Base-by-base conservation (phyloP, 1,140 invertebrate species). In the Drosophila miranda region DNA sequence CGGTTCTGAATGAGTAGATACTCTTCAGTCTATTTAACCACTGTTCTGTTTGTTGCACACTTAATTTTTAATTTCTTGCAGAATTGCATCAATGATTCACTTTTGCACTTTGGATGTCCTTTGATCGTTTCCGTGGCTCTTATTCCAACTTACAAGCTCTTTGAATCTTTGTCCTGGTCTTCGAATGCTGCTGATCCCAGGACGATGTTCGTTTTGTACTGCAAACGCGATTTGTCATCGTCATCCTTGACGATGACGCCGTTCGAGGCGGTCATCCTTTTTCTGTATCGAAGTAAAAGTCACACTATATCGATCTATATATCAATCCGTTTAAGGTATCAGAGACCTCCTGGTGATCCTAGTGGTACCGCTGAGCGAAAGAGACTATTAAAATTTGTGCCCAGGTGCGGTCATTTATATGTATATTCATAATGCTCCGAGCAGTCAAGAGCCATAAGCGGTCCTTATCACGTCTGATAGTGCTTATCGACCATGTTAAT, bases 191-290 rank as follows among this genome's bases (percentile, higher is more conserved):
- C 3, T 77, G 73, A 14, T 21, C 62, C 73, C 55, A 90, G 56
- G 23, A 81, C 64, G 6, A 90, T 79, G 58, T 90, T 90, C 6
- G 73, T 62, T 67, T 88, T 82, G 28, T 90, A 90, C 53, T 71
- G 78, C 34, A 83, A 84, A 16, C 70, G 71, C 52, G 50, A 70
- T 43, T 67, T 66, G 0, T 68, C 80, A 72, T 88, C 83, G 72
- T 90, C 81, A 69, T 90, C 81, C 66, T 75, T 59, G 75, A 42
- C 70, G 71, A 62, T 50, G n/a, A 53, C 67, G 26, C 83, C 82
- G 60, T 87, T 87, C 6, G 58, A 49, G 8, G 55, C 83, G 41
- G 78, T 63, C 82, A 87, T 87, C 55, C 6, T 73, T 21, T 23
- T 3, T 42, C n/a, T 14, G 43, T 50, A n/a, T 21, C 30, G 1